Evolutionary conservation across 2,113 vertebrate genomes (phyloP).

Genomic region (Lathamus discolor): DNA sequence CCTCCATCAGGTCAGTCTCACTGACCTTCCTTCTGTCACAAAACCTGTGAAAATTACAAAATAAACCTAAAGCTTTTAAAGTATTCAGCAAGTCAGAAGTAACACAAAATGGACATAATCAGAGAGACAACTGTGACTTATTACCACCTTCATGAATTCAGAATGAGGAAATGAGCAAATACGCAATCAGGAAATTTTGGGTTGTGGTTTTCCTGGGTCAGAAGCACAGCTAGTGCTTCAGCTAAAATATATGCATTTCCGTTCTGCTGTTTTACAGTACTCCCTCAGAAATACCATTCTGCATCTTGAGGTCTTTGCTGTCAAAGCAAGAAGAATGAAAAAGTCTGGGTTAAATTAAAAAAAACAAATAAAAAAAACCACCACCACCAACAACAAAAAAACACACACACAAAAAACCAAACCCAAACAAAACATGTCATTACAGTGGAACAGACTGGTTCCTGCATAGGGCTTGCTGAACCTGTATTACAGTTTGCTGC

Average conservation of each 20-base stretch:
- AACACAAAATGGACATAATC: neutral
- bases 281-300: neutral
- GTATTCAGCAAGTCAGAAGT: neutral
- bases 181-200: neutral
- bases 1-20: neutral
- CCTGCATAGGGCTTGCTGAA: neutral
- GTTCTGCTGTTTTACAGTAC: neutral
- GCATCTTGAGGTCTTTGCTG: neutral
- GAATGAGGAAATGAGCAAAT: constrained; percentile 32
- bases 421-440: neutral
- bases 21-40: neutral
- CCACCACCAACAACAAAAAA: too few species aligned
- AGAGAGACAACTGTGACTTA: neutral
- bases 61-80: neutral
- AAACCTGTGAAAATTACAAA: neutral
- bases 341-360: neutral
- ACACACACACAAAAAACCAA: neutral
- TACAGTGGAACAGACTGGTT: neutral
- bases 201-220: constrained; percentile 39
- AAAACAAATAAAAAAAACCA: neutral
- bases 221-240: neutral
- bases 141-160: neutral
- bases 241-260: constrained; percentile 8
- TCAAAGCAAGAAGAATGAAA: neutral
- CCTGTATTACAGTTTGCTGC: neutral